Evolutionary conservation across 2,888 invertebrate genomes (phyloP), one percentile per base, ranked within the genome.

Genomic region (Beris chalybata): DNA sequence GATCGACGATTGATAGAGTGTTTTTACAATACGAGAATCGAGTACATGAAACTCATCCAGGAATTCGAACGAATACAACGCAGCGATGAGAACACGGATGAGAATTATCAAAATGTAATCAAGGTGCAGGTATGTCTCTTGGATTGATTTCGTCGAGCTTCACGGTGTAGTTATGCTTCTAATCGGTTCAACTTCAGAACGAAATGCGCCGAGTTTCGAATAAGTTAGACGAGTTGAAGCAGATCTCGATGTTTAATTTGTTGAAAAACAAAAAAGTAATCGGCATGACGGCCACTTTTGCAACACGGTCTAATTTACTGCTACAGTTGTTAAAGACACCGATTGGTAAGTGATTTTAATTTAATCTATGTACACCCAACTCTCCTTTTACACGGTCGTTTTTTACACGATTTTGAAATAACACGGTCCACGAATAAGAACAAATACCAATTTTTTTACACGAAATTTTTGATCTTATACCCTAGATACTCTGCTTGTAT

Each of bases 241-340:
- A 83, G 1, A 81, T 87, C 5, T 83, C 84, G 56, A 87, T 89
- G 70, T 82, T 84, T 5, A 82, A 85, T 71, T 79, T 84, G 47
- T 82, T 87, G 74, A 82, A 79, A 66, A 74, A 80, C 0, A 83
- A 83, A 11, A 76, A 85, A 47, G 84, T 91, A 2, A 83, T 92
- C 30, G 92, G 90, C 0, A 87, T 91, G 78, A 93, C 93, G 5
- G 92, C 92, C 0, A 88, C 90, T 0, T 86, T 87, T 15, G 92
- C 92, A 0, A 91, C 92, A 0, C 83, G 87, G 64, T 79, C 87
- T 15, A 86, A 87, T 71, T 82, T 83, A 1, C 79, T 89, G 4
- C 79, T 93, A 68, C 82, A 84, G 61, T 80, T 83, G 55, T 77
- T 91, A 3, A 79, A 83, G 66, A 85, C 87, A 4, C 85, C 86